Base-by-base conservation (phyloP, 2,113 vertebrate species). In the Bucco capensis region DNA sequence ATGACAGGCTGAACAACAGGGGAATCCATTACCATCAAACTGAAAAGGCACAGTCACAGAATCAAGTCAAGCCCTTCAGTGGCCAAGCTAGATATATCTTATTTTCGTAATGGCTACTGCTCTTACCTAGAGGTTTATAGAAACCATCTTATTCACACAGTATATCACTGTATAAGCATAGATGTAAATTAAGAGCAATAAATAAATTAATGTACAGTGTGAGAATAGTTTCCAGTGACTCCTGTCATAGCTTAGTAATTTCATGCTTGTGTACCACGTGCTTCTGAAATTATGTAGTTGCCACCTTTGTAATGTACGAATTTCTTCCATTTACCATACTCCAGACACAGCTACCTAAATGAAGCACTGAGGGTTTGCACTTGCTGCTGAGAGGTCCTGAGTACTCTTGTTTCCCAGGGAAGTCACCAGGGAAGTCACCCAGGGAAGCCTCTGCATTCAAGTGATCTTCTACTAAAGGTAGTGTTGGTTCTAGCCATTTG, bases 1-100 rank as follows among this genome's bases (percentile, higher is more conserved):
- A 70, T 90, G 92, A 94, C 81, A 96, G 82, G 53, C 28, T 89
- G 66, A 93, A 54, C 71, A 93, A 61, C 49, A 60, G 38, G 35
- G 50, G 58, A 72, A 77, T 69, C 72, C 58, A 37, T 93, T 97
- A 74, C 86, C 88, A 70, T 88, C 71, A 91, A 79, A 75, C 66
- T 53, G 73, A 83, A 93, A 66, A 77, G 86, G 28, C 50, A 24
- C 44, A 54, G 57, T 54, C 62, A 75, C 7, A 60, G 47, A 58
- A 74, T 57, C 40, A 67, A 80, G 72, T 86, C 2, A 86, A 91
- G 57, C 50, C 56, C 76, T 93, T 84, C 27, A n/a, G 47, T 49
- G 44, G 64, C 53, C 54, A 53, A 85, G 21, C 60, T 77, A 31
- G 23, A 37, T 15, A 40, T 30, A 62, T 50, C 28, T 66, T 46